These are phyloP conservation scores for Drosophila bipectinata DNA, from an alignment of 1,140 invertebrate species.

Conservation along the genomic window DNA sequence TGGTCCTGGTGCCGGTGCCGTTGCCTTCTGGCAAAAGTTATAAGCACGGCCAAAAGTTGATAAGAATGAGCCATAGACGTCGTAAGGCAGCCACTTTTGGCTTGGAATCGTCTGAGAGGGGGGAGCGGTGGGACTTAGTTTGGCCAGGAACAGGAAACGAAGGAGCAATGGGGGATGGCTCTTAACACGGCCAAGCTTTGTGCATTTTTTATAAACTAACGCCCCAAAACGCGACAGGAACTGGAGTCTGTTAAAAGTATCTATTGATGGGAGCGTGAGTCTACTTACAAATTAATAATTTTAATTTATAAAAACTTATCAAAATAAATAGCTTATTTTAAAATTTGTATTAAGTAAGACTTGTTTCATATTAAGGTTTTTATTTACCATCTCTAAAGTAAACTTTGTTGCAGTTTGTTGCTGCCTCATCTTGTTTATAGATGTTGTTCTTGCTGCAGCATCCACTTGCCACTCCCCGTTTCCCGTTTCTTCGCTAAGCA, in stretches of 20 bases:
- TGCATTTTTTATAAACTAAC: constrained; percentile 79
- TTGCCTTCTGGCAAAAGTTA: constrained; percentile 57
- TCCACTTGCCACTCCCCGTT: constrained; percentile 15
- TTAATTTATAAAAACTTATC: neutral
- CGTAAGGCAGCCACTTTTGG: constrained; percentile 75
- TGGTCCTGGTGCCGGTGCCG: too few relatives aligned
- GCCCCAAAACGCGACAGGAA: constrained; percentile 53
- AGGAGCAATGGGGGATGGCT: constrained; percentile 33
- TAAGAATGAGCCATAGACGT: constrained; percentile 82
- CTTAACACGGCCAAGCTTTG: constrained; percentile 75
- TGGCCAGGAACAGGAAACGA: neutral
- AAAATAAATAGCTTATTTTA: too few relatives aligned
- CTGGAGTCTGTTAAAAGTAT: constrained; percentile 19
- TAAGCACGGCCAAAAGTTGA: constrained; percentile 79
- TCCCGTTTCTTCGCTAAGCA: constrained; percentile 39
- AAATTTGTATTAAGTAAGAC: neutral
- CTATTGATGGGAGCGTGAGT: constrained; percentile 19
- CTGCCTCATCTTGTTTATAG: constrained; percentile 41
- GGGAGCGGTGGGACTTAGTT: neutral
- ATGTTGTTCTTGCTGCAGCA: constrained; percentile 39
- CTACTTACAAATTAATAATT: neutral
- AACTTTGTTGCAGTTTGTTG: constrained; percentile 46
- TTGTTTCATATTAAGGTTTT: neutral
- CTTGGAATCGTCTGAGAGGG: constrained; percentile 1
- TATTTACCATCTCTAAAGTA: constrained; percentile 29